Percentiles rank a stretch among this genome's conserved stretches.
phyloP scores from a whole-genome alignment of 2,888 invertebrate species.

The Himalopsyche kuldschensis region DNA sequence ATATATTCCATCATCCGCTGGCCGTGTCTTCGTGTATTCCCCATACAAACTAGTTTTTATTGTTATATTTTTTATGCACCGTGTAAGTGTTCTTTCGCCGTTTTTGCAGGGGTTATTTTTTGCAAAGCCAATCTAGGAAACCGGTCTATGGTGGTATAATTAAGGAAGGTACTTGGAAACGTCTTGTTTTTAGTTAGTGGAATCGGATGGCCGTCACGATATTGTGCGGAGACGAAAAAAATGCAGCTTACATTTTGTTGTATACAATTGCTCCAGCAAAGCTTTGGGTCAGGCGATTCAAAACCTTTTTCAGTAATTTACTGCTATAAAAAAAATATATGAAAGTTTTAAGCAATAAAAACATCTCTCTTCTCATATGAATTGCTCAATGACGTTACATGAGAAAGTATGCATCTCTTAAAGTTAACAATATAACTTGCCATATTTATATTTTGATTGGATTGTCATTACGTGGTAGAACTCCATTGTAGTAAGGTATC shows the following conservation, averaged over 20 bases:
- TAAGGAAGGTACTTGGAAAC: slow-evolving; percentile 16
- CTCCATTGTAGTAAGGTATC: too few relatives aligned
- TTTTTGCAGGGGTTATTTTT: slow-evolving; percentile 23
- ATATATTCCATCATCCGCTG: not conserved
- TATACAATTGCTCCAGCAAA: not conserved
- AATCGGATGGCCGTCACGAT: slow-evolving; percentile 3
- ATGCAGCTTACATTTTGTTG: not conserved
- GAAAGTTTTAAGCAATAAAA: too few relatives aligned
- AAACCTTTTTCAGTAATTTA: not conserved
- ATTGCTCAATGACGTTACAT: too few relatives aligned
- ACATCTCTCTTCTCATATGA: too few relatives aligned
- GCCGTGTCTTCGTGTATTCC: not conserved
- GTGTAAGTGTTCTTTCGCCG: slow-evolving; percentile 15
- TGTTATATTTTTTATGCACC: slow-evolving; percentile 19
- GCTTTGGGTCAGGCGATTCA: not conserved
- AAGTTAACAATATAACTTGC: too few relatives aligned
- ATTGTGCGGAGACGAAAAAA: not conserved
- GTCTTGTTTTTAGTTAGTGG: slow-evolving; percentile 9
- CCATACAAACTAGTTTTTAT: slow-evolving; percentile 27
- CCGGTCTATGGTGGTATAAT: slow-evolving; percentile 14
- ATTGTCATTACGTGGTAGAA: too few relatives aligned
- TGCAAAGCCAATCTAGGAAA: slow-evolving; percentile 17
- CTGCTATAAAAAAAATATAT: too few relatives aligned
- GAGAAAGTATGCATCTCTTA: too few relatives aligned
- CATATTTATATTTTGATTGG: too few relatives aligned